Percentiles rank a stretch among this genome's conserved stretches.
These are phyloP conservation scores for Eristalinus sepulchralis DNA, from an alignment of 2,888 invertebrate genomes.

Conservation along the genomic window DNA sequence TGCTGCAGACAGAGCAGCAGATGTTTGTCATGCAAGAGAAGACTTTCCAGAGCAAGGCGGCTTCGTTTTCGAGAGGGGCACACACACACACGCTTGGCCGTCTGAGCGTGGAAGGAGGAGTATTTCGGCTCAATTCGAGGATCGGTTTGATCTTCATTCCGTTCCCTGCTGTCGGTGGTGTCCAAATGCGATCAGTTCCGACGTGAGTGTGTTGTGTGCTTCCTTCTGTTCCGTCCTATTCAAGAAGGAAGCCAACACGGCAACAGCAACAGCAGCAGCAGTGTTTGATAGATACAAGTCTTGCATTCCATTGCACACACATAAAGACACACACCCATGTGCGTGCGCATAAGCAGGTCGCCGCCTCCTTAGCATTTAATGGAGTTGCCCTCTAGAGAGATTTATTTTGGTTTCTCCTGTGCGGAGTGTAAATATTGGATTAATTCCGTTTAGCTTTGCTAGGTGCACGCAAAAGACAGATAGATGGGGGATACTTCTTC, in stretches of 20 bases:
- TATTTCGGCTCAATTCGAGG: constrained; percentile 50
- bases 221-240: constrained; percentile 60
- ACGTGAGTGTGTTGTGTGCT: constrained; percentile 26
- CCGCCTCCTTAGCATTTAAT: constrained; percentile 50
- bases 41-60: constrained; percentile 36
- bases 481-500: constrained; percentile 35
- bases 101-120: constrained; percentile 40
- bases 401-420: constrained; percentile 61
- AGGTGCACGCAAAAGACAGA: constrained; percentile 54
- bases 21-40: constrained; percentile 71
- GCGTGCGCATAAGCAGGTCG: neutral
- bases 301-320: constrained; percentile 52
- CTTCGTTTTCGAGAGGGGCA: constrained; percentile 17
- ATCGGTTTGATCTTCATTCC: constrained; percentile 26
- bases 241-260: constrained; percentile 41
- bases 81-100: constrained; percentile 27
- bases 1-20: constrained; percentile 63
- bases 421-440: constrained; percentile 67
- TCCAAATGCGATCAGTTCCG: constrained; percentile 65
- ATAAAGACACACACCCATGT: neutral
- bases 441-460: constrained; percentile 35
- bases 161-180: neutral
- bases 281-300: constrained; percentile 66
- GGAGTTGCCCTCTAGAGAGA: constrained; percentile 63
- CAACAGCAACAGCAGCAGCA: constrained; percentile 23